Evolutionary conservation across 2,888 invertebrate species (phyloP).

Genomic region (Synergus umbraculus): DNA sequence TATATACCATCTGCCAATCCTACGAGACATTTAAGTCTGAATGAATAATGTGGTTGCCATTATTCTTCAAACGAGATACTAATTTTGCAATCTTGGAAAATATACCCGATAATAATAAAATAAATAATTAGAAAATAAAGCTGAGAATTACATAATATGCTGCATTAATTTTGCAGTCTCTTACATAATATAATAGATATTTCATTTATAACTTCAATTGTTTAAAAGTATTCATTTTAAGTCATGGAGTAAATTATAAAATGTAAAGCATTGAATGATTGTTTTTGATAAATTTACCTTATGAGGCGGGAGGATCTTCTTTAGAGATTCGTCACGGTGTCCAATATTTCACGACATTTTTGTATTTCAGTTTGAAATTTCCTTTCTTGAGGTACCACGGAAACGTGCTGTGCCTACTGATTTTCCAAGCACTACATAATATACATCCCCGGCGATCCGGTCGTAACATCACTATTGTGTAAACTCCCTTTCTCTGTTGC

Average conservation of each 20-base stretch:
- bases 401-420: constrained; percentile 34
- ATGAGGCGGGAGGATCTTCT: background rate
- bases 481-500: constrained; percentile 3
- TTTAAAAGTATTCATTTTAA: too few species aligned
- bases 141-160: too few species aligned
- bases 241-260: too few species aligned
- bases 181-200: too few species aligned
- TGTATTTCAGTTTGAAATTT: constrained; percentile 30
- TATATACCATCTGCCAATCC: background rate
- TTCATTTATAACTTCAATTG: too few species aligned
- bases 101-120: background rate
- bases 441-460: background rate
- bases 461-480: constrained; percentile 28
- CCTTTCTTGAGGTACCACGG: background rate
- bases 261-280: too few species aligned
- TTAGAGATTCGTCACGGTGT: background rate
- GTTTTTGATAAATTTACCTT: background rate
- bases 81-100: background rate
- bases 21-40: background rate
- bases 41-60: background rate
- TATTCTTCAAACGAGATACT: background rate
- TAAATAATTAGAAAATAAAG: too few species aligned
- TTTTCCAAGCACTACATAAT: constrained; percentile 30
- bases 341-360: constrained; percentile 21
- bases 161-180: too few species aligned